Evolutionary conservation across 1,140 invertebrate species (phyloP).

Genomic region (Drosophila pruinosa): DNA sequence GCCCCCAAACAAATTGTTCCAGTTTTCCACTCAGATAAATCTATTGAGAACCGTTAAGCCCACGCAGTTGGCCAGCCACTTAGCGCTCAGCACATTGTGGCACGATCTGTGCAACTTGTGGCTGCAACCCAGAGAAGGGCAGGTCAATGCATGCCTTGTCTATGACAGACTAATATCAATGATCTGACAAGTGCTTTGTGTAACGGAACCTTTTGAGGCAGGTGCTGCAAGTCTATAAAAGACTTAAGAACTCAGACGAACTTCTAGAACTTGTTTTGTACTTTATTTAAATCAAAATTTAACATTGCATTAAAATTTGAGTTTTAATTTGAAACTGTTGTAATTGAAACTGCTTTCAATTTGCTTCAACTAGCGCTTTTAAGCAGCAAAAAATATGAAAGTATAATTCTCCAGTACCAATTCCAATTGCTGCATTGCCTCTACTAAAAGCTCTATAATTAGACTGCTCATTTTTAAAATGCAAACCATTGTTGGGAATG

Average conservation of each 20-base stretch:
- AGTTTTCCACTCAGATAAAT: slow-evolving; percentile 49
- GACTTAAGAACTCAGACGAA: slow-evolving; percentile 2
- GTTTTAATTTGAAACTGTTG: not conserved
- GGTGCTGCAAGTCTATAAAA: slow-evolving; percentile 4
- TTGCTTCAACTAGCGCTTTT: too few relatives aligned
- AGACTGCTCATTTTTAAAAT: not conserved
- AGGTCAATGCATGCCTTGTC: slow-evolving; percentile 19
- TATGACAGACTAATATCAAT: slow-evolving; percentile 9
- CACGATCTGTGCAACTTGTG: slow-evolving; percentile 48
- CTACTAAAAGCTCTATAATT: not conserved
- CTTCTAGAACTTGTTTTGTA: not conserved
- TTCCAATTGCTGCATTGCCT: not conserved
- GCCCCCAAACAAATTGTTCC: slow-evolving; percentile 49
- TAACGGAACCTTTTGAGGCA: slow-evolving; percentile 15
- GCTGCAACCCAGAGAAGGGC: slow-evolving; percentile 18
- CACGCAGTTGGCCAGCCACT: slow-evolving; percentile 41
- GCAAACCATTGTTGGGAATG: not conserved
- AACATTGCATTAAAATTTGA: not conserved
- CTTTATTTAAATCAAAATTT: not conserved
- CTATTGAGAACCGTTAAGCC: slow-evolving; percentile 67
- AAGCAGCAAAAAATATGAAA: not conserved
- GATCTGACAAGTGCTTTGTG: not conserved
- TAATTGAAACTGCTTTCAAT: not conserved
- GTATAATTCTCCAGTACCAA: too few relatives aligned
- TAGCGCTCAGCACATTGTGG: slow-evolving; percentile 20